These are phyloP conservation scores for Polymixis flavicincta DNA, from an alignment of 2,888 invertebrate species.

Conservation along the genomic window DNA sequence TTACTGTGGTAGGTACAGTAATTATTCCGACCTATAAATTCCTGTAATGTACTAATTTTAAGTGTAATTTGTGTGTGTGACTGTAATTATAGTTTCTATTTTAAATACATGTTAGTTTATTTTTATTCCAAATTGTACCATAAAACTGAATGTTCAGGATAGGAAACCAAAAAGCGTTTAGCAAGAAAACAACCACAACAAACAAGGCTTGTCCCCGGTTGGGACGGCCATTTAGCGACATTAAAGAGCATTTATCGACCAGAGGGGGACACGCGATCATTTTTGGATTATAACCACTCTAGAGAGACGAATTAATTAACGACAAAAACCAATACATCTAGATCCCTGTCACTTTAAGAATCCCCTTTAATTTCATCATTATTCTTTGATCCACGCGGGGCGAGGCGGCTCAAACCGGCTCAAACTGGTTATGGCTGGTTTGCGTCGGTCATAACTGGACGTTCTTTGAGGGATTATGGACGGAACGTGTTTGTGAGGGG, in stretches of 20 bases:
- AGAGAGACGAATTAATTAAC: constrained; percentile 89
- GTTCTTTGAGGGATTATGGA: constrained; percentile 88
- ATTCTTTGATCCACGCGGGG: constrained; percentile 60
- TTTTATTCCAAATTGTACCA: neutral
- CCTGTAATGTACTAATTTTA: no score
- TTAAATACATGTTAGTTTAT: neutral
- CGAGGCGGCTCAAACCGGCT: constrained; percentile 61
- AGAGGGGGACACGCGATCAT: constrained; percentile 86
- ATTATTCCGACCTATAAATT: no score
- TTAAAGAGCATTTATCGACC: constrained; percentile 87
- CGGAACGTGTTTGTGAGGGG: constrained; percentile 78
- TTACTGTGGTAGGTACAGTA: neutral
- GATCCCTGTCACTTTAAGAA: constrained; percentile 73
- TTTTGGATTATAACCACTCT: constrained; percentile 89
- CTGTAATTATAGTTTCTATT: no score
- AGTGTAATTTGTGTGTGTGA: no score
- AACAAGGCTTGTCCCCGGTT: constrained; percentile 63
- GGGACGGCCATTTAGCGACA: constrained; percentile 80
- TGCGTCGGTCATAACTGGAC: constrained; percentile 83
- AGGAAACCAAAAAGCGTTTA: constrained; percentile 19
- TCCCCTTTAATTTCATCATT: constrained; percentile 52
- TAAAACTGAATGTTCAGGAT: constrained; percentile 2
- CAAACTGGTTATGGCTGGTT: constrained; percentile 57
- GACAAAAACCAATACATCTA: constrained; percentile 78
- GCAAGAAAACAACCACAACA: constrained; percentile 47